Base-by-base conservation (phyloP, 2,888 invertebrate genomes). In the Apoda limacodes region DNA sequence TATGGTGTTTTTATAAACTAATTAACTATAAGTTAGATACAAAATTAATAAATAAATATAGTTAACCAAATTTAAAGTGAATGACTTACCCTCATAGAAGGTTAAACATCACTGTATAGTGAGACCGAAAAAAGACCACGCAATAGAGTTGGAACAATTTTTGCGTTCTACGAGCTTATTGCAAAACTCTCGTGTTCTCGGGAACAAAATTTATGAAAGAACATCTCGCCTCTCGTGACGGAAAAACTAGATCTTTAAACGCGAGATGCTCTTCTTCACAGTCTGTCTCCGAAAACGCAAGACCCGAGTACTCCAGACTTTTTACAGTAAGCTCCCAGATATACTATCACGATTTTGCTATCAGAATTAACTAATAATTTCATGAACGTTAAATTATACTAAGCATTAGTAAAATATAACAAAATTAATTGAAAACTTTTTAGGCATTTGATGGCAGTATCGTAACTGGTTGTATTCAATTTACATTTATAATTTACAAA, bases 371-470 rank as follows among this genome's bases (percentile, higher is more conserved):
- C 69, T 70, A 71, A 74, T 71, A 70, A 74, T 71, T 74, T 75
- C 70, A 65, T 63, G 59, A 57, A 67, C 61, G 42, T 55, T 50
- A 48, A 62, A 59, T 63, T 66, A 55, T 48, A 49, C 52, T 59
- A 62, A 52, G 49, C 55, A 60, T 36, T 36, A 35, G 42, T 43
- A 42, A 54, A 60, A 47, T 52, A 66, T 59, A 71, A 69, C 58
- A 60, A 55, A 64, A 58, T 53, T 58, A 59, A 50, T 60, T 60
- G 55, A 52, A 62, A 71, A 61, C 65, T 74, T 74, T 63, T 76
- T 78, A 80, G 78, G 78, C 80, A 80, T 78, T 74, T 72, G 64
- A 80, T 78, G 80, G 80, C 80, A 78, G 78, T 76, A 68, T 71
- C 60, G 66, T 72, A 71, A 76, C 72, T 72, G 78, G 70, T 78